These are phyloP conservation scores for Drosophila trichaetosa DNA, from an alignment of 2,888 invertebrate genomes.

Conservation along the genomic window DNA sequence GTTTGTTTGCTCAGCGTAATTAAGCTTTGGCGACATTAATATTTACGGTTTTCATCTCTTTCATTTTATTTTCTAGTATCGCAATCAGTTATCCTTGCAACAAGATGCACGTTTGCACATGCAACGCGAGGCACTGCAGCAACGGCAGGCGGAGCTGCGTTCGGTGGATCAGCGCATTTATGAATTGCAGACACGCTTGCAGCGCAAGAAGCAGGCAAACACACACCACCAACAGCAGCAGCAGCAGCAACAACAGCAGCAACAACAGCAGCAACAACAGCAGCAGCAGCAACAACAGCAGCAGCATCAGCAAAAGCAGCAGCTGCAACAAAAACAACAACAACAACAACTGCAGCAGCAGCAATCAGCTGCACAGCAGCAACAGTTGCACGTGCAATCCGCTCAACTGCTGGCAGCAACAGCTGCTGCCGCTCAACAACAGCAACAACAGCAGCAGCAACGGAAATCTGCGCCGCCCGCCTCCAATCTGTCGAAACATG, in stretches of 20 bases:
- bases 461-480: constrained; percentile 47
- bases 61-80: constrained; percentile 88
- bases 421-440: constrained; percentile 43
- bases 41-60: background rate
- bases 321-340: constrained; percentile 45
- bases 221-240: constrained; percentile 78
- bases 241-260: constrained; percentile 66
- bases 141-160: constrained; percentile 95
- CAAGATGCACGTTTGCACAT: constrained; percentile 95
- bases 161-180: constrained; percentile 97
- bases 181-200: constrained; percentile 95
- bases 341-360: constrained; percentile 9
- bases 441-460: constrained; percentile 43
- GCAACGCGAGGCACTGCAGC: constrained; percentile 94
- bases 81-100: constrained; percentile 97
- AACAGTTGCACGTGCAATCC: constrained; percentile 57
- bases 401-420: constrained; percentile 60
- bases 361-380: constrained; percentile 56
- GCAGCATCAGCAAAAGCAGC: constrained; percentile 55
- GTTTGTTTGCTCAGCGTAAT: constrained; percentile 2
- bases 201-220: constrained; percentile 92
- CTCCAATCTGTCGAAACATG: constrained; percentile 63
- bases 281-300: constrained; percentile 49
- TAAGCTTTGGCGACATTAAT: background rate
- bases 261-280: constrained; percentile 57